Percentiles rank a stretch among this genome's conserved stretches.
Conservation (phyloP, 2,113 vertebrate genomes). For the Xyrauchen texanus region DNA sequence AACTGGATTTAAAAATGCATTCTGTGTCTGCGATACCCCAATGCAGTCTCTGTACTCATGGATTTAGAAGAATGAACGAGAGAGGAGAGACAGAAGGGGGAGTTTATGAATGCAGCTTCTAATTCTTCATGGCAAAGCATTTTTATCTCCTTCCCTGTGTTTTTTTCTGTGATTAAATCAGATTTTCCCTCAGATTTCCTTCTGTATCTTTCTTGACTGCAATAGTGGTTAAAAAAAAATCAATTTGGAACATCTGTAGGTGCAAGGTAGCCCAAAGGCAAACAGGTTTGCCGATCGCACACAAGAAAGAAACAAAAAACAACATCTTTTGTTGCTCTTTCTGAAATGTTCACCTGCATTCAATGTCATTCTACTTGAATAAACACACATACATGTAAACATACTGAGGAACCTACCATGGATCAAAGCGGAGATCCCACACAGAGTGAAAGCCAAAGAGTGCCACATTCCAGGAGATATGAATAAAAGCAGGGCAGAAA, state of each 20-base stretch:
- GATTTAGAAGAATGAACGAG: conserved; percentile 18
- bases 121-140: conserved; percentile 49
- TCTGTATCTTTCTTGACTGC: conserved; percentile 16
- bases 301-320: not conserved
- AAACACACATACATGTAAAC: conserved; percentile 17
- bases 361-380: conserved; percentile 31
- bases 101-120: conserved; percentile 54
- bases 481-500: conserved; percentile 52
- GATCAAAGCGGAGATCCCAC: conserved; percentile 73
- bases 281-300: conserved; percentile 61
- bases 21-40: not conserved
- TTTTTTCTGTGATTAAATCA: not conserved
- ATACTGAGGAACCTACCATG: conserved; percentile 69
- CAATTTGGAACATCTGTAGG: not conserved
- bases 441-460: conserved; percentile 72
- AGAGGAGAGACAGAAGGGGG: conserved; percentile 26
- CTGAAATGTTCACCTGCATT: conserved; percentile 3
- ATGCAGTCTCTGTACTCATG: conserved; percentile 29
- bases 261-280: conserved; percentile 36
- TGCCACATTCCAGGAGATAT: conserved; percentile 73
- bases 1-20: conserved; percentile 22
- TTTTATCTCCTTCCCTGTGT: conserved; percentile 30
- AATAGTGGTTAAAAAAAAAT: conserved; percentile 2
- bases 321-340: not conserved
- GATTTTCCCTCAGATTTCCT: not conserved